These are phyloP conservation scores for Pogoniulus pusillus DNA, from an alignment of 2,797 vertebrate species.

Conservation along the genomic window DNA sequence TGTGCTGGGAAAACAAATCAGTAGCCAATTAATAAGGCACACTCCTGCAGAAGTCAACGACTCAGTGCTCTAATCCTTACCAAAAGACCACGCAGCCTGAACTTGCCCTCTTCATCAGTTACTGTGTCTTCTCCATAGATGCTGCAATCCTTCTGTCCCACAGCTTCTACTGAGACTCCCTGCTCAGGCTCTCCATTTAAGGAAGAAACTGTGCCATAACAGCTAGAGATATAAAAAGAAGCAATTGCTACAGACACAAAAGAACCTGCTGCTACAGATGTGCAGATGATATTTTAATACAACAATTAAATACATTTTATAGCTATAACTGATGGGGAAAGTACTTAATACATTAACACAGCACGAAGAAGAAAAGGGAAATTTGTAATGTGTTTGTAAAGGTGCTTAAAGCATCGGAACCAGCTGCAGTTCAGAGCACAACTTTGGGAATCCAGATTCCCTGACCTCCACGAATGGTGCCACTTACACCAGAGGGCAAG, in stretches of 20 bases:
- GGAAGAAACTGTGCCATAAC: constrained; percentile 92
- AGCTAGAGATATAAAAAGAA: constrained; percentile 75
- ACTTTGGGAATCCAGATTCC: not conserved
- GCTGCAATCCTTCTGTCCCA: constrained; percentile 90
- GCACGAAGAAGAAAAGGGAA: not conserved
- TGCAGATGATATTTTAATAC: not conserved
- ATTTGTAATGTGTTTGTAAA: not conserved
- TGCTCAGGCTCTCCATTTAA: constrained; percentile 94
- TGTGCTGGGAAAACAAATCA: not conserved
- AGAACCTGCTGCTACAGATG: not conserved
- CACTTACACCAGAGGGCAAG: not conserved
- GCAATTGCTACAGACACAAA: not conserved
- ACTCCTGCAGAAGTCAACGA: not conserved
- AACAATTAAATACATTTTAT: not conserved
- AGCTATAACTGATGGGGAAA: not conserved
- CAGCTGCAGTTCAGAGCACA: not conserved
- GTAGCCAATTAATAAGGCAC: not conserved
- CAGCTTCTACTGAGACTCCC: constrained; percentile 91
- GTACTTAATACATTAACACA: not conserved
- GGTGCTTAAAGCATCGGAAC: not conserved
- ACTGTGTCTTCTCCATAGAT: constrained; percentile 95
- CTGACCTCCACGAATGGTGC: not conserved
- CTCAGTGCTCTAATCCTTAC: constrained; percentile 75
- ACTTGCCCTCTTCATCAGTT: constrained; percentile 94
- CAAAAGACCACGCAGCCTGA: constrained; percentile 92